Percentiles rank a stretch among this genome's conserved stretches.
phyloP scores from a whole-genome alignment of 2,797 vertebrate species.

The Glyptemys insculpta region DNA sequence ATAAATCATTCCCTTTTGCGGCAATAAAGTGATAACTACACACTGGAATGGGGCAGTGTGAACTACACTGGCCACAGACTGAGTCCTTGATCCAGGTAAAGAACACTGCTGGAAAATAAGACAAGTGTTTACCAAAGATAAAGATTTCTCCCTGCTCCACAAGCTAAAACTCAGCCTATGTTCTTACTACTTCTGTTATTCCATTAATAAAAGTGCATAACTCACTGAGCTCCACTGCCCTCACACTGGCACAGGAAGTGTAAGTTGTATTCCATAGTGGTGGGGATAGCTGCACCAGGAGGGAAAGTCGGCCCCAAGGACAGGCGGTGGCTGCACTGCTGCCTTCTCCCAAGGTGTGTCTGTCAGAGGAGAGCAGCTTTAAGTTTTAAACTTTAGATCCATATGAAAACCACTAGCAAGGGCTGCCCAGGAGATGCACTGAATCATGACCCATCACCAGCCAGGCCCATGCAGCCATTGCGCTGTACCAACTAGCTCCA shows the following conservation, averaged over 20 bases:
- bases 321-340: too few relatives aligned
- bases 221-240: background rate
- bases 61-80: background rate
- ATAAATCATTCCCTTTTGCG: too few relatives aligned
- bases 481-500: background rate
- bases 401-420: background rate
- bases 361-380: background rate
- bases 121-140: background rate
- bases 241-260: background rate
- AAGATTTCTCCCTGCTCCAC: background rate
- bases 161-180: background rate
- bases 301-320: too few relatives aligned
- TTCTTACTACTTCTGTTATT: background rate
- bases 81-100: background rate
- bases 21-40: too few relatives aligned
- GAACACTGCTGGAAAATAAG: background rate
- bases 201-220: background rate
- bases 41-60: background rate
- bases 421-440: too few relatives aligned
- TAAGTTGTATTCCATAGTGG: too few relatives aligned
- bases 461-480: background rate
- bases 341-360: too few relatives aligned
- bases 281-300: too few relatives aligned
- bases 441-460: too few relatives aligned
- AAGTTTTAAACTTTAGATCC: background rate